Percentiles rank a stretch among this genome's conserved stretches.
phyloP scores from a whole-genome alignment of 2,888 invertebrate genomes.

The Meganola albula region DNA sequence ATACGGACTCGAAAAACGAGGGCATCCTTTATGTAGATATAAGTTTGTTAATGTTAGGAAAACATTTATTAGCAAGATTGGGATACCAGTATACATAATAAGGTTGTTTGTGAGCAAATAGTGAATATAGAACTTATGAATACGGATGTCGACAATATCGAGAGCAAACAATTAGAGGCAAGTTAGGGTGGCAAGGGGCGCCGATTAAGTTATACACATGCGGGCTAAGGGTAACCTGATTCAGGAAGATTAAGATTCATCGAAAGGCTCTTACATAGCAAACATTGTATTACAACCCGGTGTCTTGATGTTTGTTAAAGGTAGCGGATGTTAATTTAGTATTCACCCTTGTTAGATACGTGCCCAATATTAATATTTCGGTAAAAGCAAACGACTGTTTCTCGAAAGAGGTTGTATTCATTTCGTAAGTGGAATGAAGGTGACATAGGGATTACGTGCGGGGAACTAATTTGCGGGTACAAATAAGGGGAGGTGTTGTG shows the following conservation, averaged over 20 bases:
- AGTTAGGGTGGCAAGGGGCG: constrained; percentile 56
- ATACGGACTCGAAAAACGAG: no score
- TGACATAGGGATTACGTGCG: constrained; percentile 28
- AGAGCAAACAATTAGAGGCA: constrained; percentile 75
- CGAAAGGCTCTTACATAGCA: constrained; percentile 71
- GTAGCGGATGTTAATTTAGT: constrained; percentile 75
- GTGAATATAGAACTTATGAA: constrained; percentile 41
- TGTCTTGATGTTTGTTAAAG: constrained; percentile 74
- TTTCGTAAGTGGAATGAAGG: constrained; percentile 36
- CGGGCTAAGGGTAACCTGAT: constrained; percentile 73
- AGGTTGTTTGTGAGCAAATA: constrained; percentile 33
- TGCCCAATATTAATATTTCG: constrained; percentile 70
- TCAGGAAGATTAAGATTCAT: constrained; percentile 75
- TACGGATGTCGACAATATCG: constrained; percentile 72
- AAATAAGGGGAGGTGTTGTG: constrained; percentile 64
- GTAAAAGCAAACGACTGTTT: constrained; percentile 29
- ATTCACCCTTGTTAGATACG: constrained; percentile 65
- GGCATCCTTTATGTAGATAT: no score
- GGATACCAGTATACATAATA: no score
- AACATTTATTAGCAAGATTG: no score
- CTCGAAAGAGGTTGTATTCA: constrained; percentile 39
- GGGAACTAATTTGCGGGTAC: constrained; percentile 65
- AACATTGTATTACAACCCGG: constrained; percentile 71
- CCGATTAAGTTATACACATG: constrained; percentile 76
- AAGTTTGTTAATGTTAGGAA: no score